Conservation (phyloP, 2,888 invertebrate genomes). For the Tenthredo livida region DNA sequence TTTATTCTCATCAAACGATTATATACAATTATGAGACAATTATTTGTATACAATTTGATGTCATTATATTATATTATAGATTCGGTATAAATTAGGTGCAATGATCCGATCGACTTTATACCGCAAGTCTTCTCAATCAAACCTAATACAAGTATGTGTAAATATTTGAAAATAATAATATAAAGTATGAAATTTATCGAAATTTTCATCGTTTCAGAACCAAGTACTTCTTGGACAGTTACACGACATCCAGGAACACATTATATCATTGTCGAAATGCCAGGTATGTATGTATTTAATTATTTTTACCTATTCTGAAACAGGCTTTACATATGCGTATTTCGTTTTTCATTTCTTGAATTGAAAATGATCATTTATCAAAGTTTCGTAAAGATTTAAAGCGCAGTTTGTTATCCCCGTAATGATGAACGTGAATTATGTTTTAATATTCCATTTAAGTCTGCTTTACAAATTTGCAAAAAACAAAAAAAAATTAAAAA, state of each 20-base stretch:
- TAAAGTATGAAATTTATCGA: not conserved
- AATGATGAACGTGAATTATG: no score
- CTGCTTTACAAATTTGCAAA: not conserved
- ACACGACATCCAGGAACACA: conserved; percentile 82
- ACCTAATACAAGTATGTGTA: not conserved
- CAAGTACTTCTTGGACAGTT: conserved; percentile 80
- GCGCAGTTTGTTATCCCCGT: no score
- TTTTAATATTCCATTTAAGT: no score
- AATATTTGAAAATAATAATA: not conserved
- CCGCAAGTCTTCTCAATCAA: not conserved
- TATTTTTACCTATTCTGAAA: not conserved
- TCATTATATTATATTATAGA: not conserved
- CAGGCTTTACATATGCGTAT: not conserved
- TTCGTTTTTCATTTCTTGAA: not conserved
- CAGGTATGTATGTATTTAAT: conserved; percentile 79
- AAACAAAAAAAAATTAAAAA: not conserved
- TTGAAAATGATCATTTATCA: not conserved
- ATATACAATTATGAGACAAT: not conserved
- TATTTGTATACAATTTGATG: not conserved
- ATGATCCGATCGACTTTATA: not conserved
- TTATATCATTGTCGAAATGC: conserved; percentile 81
- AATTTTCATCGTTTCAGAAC: conserved; percentile 78
- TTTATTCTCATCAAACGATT: not conserved
- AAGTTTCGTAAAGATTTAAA: not conserved
- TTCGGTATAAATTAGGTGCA: not conserved